Evolutionary conservation across 2,888 invertebrate species (phyloP), one percentile per base, ranked within the genome.

Genomic region (Andrena bicolor): DNA sequence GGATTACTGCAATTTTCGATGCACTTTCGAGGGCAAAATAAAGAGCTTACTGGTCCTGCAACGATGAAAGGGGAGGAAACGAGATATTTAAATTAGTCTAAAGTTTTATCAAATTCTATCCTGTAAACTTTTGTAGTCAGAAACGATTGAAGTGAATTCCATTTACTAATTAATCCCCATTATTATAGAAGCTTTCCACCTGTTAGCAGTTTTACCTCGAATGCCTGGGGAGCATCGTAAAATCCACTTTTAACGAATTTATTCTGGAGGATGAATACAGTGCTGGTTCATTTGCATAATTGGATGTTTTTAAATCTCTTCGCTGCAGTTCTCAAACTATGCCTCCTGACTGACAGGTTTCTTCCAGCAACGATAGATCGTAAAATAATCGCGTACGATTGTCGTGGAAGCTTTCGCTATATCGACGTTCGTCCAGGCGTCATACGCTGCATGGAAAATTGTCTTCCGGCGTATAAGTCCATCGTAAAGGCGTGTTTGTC

Each of bases 391-490:
- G 5, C 3, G 13, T 5, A 32, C n/a, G 7, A 72, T 28, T 58
- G 26, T 2, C 35, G n/a, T 16, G 20, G n/a, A 60, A 16, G 30
- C 6, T 35, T 23, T 1, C 30, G 0, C 28, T 23, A 32, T 16
- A 26, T 63, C n/a, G 28, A 56, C 35, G 76, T 41, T 32, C 76
- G 56, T 30, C 56, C 35, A 41, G 32, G 63, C 0, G 68, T 61
- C 53, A 23, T 63, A 32, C 28, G n/a, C 30, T 28, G 65, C 56
- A 20, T 30, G 41, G 76, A 63, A 72, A 68, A 63, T 41, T 26
- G 78, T 61, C 49, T 26, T 60, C 65, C 61, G 23, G 68, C 23
- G 23, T 58, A 16, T 68, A 78, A 28, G 61, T 32, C 48, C 10
- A 48, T 48, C 68, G 53, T 69, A 69, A 75, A 79, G 48, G 56